Percentiles rank a stretch among this genome's conserved stretches.
These are phyloP conservation scores for Epsilonema sp. DNA, from an alignment of 2,888 invertebrate genomes.

Conservation along the genomic window DNA sequence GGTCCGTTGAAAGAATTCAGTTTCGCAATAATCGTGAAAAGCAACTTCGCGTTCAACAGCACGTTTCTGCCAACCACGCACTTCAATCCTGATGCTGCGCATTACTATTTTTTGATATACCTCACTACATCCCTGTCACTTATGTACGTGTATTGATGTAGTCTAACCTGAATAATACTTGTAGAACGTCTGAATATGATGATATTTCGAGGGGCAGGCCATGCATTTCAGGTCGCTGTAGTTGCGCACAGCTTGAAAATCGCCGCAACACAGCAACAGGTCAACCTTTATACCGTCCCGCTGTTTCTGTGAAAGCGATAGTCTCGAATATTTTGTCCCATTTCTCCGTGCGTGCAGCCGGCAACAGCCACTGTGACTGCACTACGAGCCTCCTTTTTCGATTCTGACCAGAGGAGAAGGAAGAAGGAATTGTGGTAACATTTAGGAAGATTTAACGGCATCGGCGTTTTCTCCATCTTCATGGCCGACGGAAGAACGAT, in stretches of 20 bases:
- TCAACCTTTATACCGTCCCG: conserved; percentile 62
- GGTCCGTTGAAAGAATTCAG: no score
- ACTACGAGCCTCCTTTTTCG: no score
- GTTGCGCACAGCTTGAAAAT: conserved; percentile 82
- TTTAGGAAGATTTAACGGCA: no score
- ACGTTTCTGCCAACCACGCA: conserved; percentile 7
- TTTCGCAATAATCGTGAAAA: not conserved
- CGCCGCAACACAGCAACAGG: conserved; percentile 84
- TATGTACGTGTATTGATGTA: no score
- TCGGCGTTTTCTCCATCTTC: no score
- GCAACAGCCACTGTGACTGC: conserved; percentile 86
- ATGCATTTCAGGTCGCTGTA: conserved; percentile 65
- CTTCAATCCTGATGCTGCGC: no score
- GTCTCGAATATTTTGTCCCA: no score
- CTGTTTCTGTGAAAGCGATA: conserved; percentile 46
- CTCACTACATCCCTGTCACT: no score
- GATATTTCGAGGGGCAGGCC: conserved; percentile 84
- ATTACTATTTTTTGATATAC: no score
- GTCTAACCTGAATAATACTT: conserved; percentile 58
- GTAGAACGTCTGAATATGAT: conserved; percentile 69
- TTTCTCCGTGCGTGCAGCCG: conserved; percentile 96
- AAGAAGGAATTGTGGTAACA: no score
- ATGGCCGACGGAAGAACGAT: no score
- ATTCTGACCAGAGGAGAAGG: no score
- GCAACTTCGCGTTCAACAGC: not conserved